Evolutionary conservation across 2,888 invertebrate genomes (phyloP).

Genomic region (Morinoia aosen): DNA sequence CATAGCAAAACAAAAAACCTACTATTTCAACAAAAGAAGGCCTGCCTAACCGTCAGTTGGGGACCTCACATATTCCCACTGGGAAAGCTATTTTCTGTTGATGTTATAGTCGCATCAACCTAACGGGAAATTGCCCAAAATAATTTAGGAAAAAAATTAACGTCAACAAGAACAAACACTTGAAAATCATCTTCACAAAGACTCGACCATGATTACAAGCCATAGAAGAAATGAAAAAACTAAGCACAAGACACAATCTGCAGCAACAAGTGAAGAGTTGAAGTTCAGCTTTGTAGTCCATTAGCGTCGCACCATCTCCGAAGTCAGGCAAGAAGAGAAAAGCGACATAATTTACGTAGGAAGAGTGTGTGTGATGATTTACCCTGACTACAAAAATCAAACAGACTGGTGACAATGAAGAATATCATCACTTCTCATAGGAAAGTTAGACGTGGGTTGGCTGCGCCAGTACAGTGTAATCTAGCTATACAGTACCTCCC

Average conservation of each 20-base stretch:
- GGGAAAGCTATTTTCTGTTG: no score
- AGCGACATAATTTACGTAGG: not conserved
- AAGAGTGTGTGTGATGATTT: not conserved
- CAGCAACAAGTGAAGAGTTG: not conserved
- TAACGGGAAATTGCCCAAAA: no score
- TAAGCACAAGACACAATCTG: not conserved
- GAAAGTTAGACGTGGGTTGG: not conserved
- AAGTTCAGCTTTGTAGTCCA: not conserved
- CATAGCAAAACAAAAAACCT: no score
- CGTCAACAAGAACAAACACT: no score
- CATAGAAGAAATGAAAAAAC: not conserved
- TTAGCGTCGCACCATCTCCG: not conserved
- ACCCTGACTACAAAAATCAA: not conserved
- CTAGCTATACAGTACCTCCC: no score
- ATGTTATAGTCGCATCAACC: no score
- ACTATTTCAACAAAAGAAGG: no score
- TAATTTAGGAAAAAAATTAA: no score
- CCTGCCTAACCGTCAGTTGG: no score
- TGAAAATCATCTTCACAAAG: not conserved
- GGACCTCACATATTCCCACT: no score
- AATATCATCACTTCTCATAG: not conserved
- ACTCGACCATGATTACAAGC: not conserved
- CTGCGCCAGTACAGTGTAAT: not conserved
- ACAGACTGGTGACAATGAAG: not conserved
- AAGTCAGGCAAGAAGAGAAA: not conserved